A percentile compares a stretch with the other conserved stretches of the same genome.
Evolutionary conservation across 2,797 vertebrate genomes (phyloP).

Genomic region (Gila robusta): DNA sequence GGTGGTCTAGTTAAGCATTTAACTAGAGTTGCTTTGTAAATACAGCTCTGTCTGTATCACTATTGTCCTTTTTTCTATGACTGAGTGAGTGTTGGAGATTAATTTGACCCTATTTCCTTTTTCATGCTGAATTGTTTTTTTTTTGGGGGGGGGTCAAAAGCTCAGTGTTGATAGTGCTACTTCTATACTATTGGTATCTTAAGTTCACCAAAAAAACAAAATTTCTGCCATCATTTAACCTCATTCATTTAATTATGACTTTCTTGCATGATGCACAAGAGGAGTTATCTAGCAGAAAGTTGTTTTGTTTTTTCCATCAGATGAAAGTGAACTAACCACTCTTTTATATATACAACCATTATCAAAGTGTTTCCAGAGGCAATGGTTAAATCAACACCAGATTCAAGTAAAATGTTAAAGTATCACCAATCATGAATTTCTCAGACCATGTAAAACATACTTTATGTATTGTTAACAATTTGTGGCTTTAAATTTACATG

Average conservation of each 20-base stretch:
- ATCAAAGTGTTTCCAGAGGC: not conserved
- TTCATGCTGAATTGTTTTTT: not conserved
- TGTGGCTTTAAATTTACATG: slow-evolving; percentile 10
- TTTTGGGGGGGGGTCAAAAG: not conserved
- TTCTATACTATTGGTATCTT: not conserved
- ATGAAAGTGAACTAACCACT: not conserved
- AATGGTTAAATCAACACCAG: not conserved
- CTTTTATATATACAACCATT: not conserved
- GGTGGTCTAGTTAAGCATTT: not conserved
- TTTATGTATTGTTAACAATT: not conserved
- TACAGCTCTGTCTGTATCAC: not conserved
- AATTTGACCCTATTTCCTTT: not conserved
- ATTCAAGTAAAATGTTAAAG: not conserved
- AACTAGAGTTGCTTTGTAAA: not conserved
- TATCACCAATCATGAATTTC: not conserved
- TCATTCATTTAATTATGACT: not conserved
- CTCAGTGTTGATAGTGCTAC: not conserved
- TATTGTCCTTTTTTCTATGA: not conserved
- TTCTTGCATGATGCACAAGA: not conserved
- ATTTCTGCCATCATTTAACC: not conserved
- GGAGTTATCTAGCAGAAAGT: not conserved
- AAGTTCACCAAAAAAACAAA: not conserved
- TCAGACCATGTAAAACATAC: not conserved
- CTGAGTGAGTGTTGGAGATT: not conserved
- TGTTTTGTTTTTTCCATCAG: not conserved